These are phyloP conservation scores for Lepilemur ruficaudatus DNA, from an alignment of 2,797 vertebrate genomes.

Conservation along the genomic window DNA sequence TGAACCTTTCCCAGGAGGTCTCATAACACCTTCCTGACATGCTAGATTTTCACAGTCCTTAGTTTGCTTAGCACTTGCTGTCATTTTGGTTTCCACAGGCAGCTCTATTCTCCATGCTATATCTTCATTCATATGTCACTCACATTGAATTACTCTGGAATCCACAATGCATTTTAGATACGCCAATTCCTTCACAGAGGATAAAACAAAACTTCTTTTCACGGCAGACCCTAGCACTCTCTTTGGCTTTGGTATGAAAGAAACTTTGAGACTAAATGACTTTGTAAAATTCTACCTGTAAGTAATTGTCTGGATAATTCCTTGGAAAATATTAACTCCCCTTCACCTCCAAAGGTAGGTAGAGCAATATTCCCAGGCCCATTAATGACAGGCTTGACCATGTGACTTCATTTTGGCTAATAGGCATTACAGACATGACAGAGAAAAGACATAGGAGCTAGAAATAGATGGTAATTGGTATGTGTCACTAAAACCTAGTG, in stretches of 20 bases:
- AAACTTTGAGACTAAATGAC: not conserved
- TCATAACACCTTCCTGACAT: not conserved
- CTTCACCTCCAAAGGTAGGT: not conserved
- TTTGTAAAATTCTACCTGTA: not conserved
- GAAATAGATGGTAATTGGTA: not conserved
- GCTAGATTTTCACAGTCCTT: not conserved
- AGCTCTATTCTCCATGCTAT: not conserved
- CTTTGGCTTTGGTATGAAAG: slow-evolving; percentile 1
- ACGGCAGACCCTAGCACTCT: not conserved
- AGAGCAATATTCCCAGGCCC: not conserved
- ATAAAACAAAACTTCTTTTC: not conserved
- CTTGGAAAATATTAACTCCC: not conserved
- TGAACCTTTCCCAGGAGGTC: not conserved
- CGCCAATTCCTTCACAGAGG: not conserved
- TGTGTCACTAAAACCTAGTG: not conserved
- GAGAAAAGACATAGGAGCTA: not conserved
- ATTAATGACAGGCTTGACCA: not conserved
- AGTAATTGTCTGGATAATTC: not conserved
- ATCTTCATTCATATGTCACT: not conserved
- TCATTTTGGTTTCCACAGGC: not conserved
- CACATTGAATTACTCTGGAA: not conserved
- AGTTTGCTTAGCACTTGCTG: not conserved
- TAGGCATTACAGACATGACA: not conserved
- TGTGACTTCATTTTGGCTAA: not conserved
- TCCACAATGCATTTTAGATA: not conserved